Evolutionary conservation across 1,140 invertebrate species (phyloP).

Genomic region (Thaumatotibia leucotreta): DNA sequence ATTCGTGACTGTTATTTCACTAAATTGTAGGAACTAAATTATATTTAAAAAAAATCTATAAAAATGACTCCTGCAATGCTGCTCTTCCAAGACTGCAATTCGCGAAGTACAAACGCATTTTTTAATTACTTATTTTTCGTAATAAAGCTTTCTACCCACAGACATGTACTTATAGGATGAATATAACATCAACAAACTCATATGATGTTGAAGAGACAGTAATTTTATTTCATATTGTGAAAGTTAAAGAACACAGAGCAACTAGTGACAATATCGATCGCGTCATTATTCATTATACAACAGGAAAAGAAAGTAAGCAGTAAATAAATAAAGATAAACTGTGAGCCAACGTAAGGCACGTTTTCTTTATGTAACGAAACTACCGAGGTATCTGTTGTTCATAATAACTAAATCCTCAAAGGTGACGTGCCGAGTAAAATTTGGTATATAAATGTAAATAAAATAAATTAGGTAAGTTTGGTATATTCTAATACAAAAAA

Average conservation of each 20-base stretch:
- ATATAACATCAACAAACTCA: too few species aligned
- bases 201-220: not conserved
- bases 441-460: not conserved
- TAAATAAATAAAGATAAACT: not conserved
- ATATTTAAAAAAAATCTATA: too few species aligned
- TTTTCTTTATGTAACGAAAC: not conserved
- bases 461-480: too few species aligned
- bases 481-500: too few species aligned
- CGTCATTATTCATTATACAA: not conserved
- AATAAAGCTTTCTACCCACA: too few species aligned
- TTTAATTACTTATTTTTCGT: too few species aligned
- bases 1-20: too few species aligned
- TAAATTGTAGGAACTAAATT: too few species aligned
- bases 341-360: conserved; percentile 1
- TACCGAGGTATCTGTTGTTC: not conserved
- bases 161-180: too few species aligned
- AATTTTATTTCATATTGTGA: not conserved
- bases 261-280: not conserved
- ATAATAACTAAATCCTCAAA: not conserved
- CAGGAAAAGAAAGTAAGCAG: not conserved
- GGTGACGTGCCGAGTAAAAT: not conserved
- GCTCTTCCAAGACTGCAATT: too few species aligned
- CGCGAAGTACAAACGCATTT: too few species aligned
- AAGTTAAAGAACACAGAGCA: not conserved
- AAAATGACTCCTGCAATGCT: too few species aligned